phyloP scores from a whole-genome alignment of 2,888 invertebrate genomes.

The Choristoneura rosaceana region DNA sequence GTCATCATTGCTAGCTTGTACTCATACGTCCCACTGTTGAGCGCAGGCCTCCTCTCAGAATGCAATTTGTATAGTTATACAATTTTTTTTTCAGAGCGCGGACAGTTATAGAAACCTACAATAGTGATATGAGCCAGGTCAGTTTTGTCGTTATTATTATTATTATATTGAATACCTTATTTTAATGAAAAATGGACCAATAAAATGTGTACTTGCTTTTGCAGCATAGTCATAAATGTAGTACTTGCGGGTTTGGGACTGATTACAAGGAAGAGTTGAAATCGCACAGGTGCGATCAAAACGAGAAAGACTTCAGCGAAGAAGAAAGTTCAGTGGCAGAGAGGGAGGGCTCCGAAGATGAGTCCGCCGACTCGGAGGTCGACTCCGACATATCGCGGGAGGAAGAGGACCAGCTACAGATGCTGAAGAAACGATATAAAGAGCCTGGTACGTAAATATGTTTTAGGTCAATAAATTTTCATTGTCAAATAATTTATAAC shows the following conservation, averaged over 20 bases:
- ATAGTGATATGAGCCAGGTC: slow-evolving; percentile 52
- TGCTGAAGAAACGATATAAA: slow-evolving; percentile 44
- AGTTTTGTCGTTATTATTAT: slow-evolving; percentile 45
- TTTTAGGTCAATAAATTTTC: not conserved
- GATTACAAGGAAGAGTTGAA: slow-evolving; percentile 48
- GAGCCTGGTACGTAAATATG: slow-evolving; percentile 52
- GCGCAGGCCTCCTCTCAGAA: too few species aligned
- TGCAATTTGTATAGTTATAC: not conserved
- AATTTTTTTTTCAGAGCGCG: slow-evolving; percentile 65
- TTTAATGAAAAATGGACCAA: slow-evolving; percentile 8
- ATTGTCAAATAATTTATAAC: too few species aligned
- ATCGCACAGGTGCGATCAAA: slow-evolving; percentile 47
- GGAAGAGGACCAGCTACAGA: slow-evolving; percentile 48
- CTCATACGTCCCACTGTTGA: too few species aligned
- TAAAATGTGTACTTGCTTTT: slow-evolving; percentile 18
- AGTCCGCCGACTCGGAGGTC: slow-evolving; percentile 48
- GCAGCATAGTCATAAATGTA: slow-evolving; percentile 49
- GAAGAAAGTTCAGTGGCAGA: slow-evolving; percentile 59
- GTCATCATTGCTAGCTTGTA: too few species aligned
- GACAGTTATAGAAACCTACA: slow-evolving; percentile 65
- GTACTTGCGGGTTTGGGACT: slow-evolving; percentile 51
- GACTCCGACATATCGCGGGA: slow-evolving; percentile 62
- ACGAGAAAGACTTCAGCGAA: slow-evolving; percentile 49
- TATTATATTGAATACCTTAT: not conserved
- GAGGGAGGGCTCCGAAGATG: slow-evolving; percentile 51